A percentile compares a stretch with the other conserved stretches of the same genome.
These are phyloP conservation scores for Aldabrachelys gigantea DNA, from an alignment of 2,113 vertebrate genomes.

Conservation along the genomic window DNA sequence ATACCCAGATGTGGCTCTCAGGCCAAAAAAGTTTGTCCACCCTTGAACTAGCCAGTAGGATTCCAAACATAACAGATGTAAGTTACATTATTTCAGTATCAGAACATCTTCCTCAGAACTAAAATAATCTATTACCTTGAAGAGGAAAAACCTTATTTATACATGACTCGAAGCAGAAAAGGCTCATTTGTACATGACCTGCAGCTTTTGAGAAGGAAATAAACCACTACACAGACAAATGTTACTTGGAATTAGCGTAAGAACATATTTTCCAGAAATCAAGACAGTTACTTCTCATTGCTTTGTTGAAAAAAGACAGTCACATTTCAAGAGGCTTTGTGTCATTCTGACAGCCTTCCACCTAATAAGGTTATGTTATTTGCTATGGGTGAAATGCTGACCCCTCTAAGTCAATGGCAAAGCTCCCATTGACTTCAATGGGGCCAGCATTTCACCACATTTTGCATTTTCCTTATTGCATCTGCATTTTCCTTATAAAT, in stretches of 20 bases:
- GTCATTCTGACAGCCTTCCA: background rate
- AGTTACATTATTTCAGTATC: background rate
- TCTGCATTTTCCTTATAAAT: background rate
- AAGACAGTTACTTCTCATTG: background rate
- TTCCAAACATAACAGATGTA: background rate
- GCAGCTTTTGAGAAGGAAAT: background rate
- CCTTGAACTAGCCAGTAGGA: background rate
- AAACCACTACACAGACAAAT: background rate
- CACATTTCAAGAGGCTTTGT: background rate
- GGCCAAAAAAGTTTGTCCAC: too few relatives aligned
- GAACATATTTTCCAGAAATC: background rate
- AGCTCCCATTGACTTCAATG: background rate
- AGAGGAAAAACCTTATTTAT: background rate
- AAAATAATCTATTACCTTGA: background rate
- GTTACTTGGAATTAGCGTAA: background rate
- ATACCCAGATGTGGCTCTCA: too few relatives aligned
- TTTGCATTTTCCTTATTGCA: background rate
- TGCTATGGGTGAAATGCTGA: background rate
- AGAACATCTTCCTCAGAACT: background rate
- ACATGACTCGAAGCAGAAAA: background rate
- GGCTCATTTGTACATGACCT: fast-evolving
- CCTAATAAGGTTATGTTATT: background rate
- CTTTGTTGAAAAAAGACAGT: background rate
- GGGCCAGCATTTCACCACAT: background rate
- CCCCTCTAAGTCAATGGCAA: background rate